Evolutionary conservation across 2,888 invertebrate species (phyloP), one percentile per base, ranked within the genome.

Genomic region (Caenorhabditis virilis): DNA sequence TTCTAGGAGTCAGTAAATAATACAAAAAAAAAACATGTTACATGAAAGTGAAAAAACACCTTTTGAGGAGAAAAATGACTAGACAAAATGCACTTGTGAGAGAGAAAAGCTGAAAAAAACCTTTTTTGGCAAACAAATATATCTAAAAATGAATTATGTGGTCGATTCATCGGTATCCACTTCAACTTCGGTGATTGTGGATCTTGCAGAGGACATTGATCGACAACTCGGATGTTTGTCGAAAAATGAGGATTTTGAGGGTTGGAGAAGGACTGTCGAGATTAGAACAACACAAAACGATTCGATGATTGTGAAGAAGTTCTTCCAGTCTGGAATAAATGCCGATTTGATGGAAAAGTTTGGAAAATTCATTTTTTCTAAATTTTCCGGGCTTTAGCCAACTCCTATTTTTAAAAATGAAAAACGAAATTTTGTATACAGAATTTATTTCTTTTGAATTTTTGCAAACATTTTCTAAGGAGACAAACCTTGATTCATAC

Each of bases 311-410:
- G 74, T 78, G 43, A 72, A 74, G 49, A 77, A 69, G 57, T 80
- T 80, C 68, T 79, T 79, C 80, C 80, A 80, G 52, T 78, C 79
- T 79, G 53, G 56, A 79, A 60, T 2, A 42, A n/a, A n/a, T n/a
- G n/a, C n/a, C n/a, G n/a, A n/a, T n/a, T n/a, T n/a, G n/a, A n/a
- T n/a, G n/a, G n/a, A n/a, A n/a, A n/a, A n/a, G n/a, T n/a, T n/a
- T n/a, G n/a, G n/a, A n/a, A n/a, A n/a, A n/a, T n/a, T n/a, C n/a
- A n/a, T n/a, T n/a, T n/a, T n/a, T n/a, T n/a, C n/a, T n/a, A n/a
- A n/a, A n/a, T n/a, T n/a, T n/a, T n/a, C n/a, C n/a, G n/a, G n/a
- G n/a, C n/a, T n/a, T n/a, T n/a, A n/a, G n/a, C n/a, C n/a, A n/a
- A n/a, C n/a, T n/a, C n/a, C n/a, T n/a, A n/a, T n/a, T n/a, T n/a